Evolutionary conservation across 2,113 vertebrate species (phyloP), one percentile per base, ranked within the genome.

Genomic region (Butorides virescens): DNA sequence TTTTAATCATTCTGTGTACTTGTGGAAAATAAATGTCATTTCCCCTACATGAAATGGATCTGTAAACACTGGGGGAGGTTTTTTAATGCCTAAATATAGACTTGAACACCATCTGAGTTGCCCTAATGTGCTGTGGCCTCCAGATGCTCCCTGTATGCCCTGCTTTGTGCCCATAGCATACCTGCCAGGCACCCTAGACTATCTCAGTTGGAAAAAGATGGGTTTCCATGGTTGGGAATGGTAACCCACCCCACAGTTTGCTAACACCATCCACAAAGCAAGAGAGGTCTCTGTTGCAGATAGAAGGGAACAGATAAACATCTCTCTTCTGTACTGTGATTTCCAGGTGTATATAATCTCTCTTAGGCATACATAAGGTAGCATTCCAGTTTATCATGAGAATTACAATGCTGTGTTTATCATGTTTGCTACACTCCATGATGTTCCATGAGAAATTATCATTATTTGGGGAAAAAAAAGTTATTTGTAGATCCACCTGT

Each of bases 351-450:
- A 34, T n/a, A 66, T 70, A 80, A 73, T 30, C 2, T 68, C 10
- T 75, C n/a, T 44, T 39, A 55, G 79, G 36, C 7, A 27, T 36
- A 23, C 3, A 25, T 18, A 61, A 80, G 7, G 9, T 50, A 49
- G 3, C 19, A 63, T 19, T 66, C 25, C 7, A 78, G 13, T 49
- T 63, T 46, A 63, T 52, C 3, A 71, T 19, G 59, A 82, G 52
- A 59, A 66, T 59, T 42, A 14, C 27, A 81, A 7, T 32, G 5
- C 16, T 50, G 4, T 63, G 21, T 62, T 70, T 25, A 30, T 90
- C 18, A 6, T 30, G 11, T 56, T 89, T 0, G 0, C 18, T 66
- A 29, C 21, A 22, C 6, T 74, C 30, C 1, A 1, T 4, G 5
- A 52, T 22, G 7, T 30, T 72, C 22, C 13, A 44, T 52, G 3